Evolutionary conservation across 2,113 vertebrate species (phyloP).

Genomic region (Aptenodytes forsteri): DNA sequence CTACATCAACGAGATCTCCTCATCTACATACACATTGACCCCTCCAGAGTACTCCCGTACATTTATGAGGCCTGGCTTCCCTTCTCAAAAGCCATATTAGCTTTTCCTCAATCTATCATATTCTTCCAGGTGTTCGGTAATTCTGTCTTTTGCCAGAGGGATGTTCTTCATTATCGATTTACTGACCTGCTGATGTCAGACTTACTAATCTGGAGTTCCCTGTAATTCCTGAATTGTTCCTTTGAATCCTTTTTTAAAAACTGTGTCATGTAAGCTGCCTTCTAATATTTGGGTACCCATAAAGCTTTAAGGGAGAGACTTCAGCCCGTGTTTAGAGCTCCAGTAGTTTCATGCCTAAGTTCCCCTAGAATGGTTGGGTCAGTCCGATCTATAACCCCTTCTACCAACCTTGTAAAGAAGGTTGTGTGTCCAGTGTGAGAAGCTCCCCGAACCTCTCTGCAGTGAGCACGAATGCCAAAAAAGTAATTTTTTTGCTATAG

Average conservation of each 20-base stretch:
- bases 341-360: accelerated
- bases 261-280: background rate
- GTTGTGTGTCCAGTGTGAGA: background rate
- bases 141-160: background rate
- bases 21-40: background rate
- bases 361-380: background rate
- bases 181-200: background rate
- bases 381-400: background rate
- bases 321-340: accelerated
- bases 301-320: background rate
- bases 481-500: background rate
- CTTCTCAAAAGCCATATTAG: background rate
- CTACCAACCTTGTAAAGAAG: background rate
- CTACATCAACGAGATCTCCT: background rate
- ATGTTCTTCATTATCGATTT: background rate
- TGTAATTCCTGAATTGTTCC: background rate
- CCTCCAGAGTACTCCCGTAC: background rate
- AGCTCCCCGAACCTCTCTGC: background rate
- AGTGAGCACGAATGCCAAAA: background rate
- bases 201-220: background rate
- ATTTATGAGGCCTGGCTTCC: background rate
- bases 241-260: background rate
- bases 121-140: background rate
- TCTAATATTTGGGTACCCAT: background rate
- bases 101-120: background rate